Conservation (phyloP, 2,888 invertebrate species). For the Mechanitis mazaeus region DNA sequence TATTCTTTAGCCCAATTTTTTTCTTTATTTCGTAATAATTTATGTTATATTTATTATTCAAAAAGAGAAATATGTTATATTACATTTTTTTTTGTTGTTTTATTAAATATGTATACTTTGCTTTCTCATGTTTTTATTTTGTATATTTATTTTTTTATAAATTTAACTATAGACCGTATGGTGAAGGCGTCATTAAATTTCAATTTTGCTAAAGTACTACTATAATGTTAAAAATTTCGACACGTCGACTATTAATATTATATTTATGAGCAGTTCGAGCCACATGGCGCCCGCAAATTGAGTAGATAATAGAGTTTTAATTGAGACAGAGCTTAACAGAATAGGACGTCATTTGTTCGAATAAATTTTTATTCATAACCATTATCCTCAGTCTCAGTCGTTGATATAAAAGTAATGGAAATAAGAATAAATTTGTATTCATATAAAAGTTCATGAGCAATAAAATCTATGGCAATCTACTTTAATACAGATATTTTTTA, state of each 20-base stretch:
- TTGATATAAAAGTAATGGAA: conserved; percentile 19
- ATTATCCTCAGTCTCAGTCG: conserved; percentile 37
- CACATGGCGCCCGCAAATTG: conserved; percentile 46
- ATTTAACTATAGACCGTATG: conserved; percentile 1
- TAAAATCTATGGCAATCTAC: background rate
- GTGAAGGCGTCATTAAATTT: background rate
- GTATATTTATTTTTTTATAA: background rate
- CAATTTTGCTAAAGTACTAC: background rate
- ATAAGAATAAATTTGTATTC: conserved; percentile 21
- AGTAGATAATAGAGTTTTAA: conserved; percentile 64
- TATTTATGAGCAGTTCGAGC: conserved; percentile 23
- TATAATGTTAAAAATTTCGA: conserved; percentile 13
- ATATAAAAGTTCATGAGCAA: conserved; percentile 5
- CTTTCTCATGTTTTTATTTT: too few species aligned
- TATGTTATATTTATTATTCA: too few species aligned
- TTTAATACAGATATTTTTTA: too few species aligned
- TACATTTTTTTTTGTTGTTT: too few species aligned
- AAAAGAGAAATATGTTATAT: too few species aligned
- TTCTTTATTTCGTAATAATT: too few species aligned
- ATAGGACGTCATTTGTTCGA: conserved; percentile 54
- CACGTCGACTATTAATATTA: conserved; percentile 19
- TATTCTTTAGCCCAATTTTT: too few species aligned
- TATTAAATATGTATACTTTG: too few species aligned
- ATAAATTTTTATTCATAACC: conserved; percentile 63
- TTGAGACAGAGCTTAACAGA: conserved; percentile 63